Base-by-base conservation (phyloP, 2,113 vertebrate species). In the Perca flavescens region DNA sequence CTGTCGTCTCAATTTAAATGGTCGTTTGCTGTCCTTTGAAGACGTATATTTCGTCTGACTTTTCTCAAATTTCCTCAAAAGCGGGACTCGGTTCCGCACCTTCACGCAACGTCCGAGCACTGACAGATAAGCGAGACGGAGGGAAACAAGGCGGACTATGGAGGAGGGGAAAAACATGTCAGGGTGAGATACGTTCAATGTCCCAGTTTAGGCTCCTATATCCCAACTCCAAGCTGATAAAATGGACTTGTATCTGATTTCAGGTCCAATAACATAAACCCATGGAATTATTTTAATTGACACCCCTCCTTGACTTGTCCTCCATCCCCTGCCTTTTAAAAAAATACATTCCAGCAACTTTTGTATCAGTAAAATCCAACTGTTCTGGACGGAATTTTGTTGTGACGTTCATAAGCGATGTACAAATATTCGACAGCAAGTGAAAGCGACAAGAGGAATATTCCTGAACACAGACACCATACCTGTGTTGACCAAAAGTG, bases 121-220 rank as follows among this genome's bases (percentile, higher is more conserved):
- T 90, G 88, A 63, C 70, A 63, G 58, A 69, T 6, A 31, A 77
- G 72, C 70, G 79, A 79, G 90, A 82, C 63, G 72, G 80, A 74
- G 65, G 75, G 66, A 78, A 76, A 82, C 69, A 25, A 87, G 92
- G 81, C 79, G 57, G 80, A 79, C 80, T 53, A 50, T 74, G 87
- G 87, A 89, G 87, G 88, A 87, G 80, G 89, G 79, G 76, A 76
- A 69, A 85, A 89, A 89, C 81, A 89, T 86, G 88, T 80, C 88
- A 71, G 77, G 71, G 34, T 60, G 75, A 56, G 93, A 73, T 6
- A 17, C 90, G 62, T 93, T 93, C 88, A 92, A 0, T 0, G 69
- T 13, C 46, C 19, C 13, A 8, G 0, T 2, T 6, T 0, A 52
- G 0, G 25, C 63, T 87, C 85, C 3, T 0, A 67, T 1, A 74